These are phyloP conservation scores for Pagrus major DNA, from an alignment of 2,113 vertebrate species.

Conservation along the genomic window DNA sequence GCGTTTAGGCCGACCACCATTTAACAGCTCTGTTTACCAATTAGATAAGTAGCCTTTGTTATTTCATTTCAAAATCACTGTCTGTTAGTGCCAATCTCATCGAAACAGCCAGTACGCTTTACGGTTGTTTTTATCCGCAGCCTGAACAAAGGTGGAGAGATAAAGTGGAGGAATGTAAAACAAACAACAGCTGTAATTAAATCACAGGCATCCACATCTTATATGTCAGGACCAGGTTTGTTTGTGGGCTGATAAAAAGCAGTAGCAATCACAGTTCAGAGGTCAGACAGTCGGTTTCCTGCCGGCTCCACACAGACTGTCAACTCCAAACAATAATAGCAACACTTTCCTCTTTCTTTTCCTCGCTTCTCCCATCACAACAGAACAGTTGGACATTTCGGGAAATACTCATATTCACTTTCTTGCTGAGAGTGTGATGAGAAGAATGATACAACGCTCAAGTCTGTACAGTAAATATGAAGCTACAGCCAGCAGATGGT, in stretches of 20 bases:
- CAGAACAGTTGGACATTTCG: background rate
- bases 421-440: background rate
- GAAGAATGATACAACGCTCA: background rate
- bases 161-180: background rate
- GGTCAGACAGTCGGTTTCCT: constrained; percentile 51
- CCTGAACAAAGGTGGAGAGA: constrained; percentile 6
- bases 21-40: constrained; percentile 86
- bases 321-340: constrained; percentile 31
- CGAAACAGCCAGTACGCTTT: constrained; percentile 14
- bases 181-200: background rate
- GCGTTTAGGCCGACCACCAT: constrained; percentile 87
- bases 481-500: background rate
- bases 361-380: constrained; percentile 41
- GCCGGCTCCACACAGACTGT: constrained; percentile 6
- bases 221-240: background rate
- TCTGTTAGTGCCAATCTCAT: constrained; percentile 79
- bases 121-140: background rate
- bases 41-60: constrained; percentile 88
- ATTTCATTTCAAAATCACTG: constrained; percentile 83
- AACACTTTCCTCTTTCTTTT: constrained; percentile 18
- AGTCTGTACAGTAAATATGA: background rate
- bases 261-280: constrained; percentile 40
- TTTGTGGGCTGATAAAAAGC: background rate
- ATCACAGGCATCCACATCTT: background rate
- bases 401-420: background rate